Evolutionary conservation across 2,113 vertebrate genomes (phyloP), one percentile per base, ranked within the genome.

Genomic region (Donacobius atricapilla): DNA sequence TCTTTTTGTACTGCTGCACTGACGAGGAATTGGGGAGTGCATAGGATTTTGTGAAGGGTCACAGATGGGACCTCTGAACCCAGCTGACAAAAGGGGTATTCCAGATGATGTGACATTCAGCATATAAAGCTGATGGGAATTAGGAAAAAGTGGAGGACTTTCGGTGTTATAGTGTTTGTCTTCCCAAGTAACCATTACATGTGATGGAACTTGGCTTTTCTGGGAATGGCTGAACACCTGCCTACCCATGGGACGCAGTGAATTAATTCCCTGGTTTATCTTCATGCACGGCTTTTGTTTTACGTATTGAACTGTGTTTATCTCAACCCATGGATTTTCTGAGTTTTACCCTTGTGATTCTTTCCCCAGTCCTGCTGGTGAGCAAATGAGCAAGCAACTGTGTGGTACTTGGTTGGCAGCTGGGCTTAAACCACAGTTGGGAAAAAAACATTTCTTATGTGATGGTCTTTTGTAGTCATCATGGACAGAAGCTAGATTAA

Each of bases 1-100:
- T 63, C 42, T 57, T 80, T n/a, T 60, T 2, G 0, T 47, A 5
- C 53, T 82, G n/a, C n/a, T 1, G 1, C 20, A 8, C 28, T 53
- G 61, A 17, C 47, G 22, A 22, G 45, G 61, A 40, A 31, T 39
- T 39, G 40, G 39, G 53, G n/a, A n/a, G n/a, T 82, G 14, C 11
- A 3, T 53, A 33, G 53, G 39, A 68, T 51, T 30, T 33, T 13
- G 13, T 28, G 51, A 66, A 23, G 44, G 58, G 60, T 21, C 58
- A n/a, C 23, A 73, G 27, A 37, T 63, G 50, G 16, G 35, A 37
- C 31, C 20, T 35, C 69, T 66, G 60, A 66, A 69, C 23, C 37
- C 53, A 66, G 3, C 60, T 66, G 53, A 53, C 33, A n/a, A 14
- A 21, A 58, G 23, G 51, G 7, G 6, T 89, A 3, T 47, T 89